Evolutionary conservation across 2,797 vertebrate genomes (phyloP).

Genomic region (Gobio occitaniae): DNA sequence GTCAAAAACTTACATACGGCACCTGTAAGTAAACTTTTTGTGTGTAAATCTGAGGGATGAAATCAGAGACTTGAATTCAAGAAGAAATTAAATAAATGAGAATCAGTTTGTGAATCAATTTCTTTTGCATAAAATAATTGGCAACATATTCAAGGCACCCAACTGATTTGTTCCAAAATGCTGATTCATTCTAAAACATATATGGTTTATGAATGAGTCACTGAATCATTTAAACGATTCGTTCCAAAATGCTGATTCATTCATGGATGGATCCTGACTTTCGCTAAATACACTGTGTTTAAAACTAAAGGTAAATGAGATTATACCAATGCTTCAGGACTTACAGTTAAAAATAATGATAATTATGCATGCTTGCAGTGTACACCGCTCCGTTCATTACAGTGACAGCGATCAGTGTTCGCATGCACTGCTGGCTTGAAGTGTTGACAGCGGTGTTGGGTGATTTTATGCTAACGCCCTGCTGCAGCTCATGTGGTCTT

Average conservation of each 20-base stretch:
- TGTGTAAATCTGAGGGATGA: neutral
- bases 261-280: neutral
- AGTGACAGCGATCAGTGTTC: neutral
- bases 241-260: neutral
- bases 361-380: neutral
- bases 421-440: neutral
- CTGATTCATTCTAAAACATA: neutral
- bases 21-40: neutral
- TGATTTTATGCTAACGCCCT: slow-evolving; percentile 15
- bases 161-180: neutral
- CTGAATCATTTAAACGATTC: neutral
- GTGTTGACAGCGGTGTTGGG: neutral
- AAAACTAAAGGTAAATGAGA: neutral
- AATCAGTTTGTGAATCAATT: neutral
- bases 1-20: too few relatives aligned
- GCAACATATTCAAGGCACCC: neutral
- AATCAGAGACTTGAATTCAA: neutral
- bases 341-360: neutral
- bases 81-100: neutral
- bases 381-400: neutral
- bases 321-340: neutral
- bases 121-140: neutral
- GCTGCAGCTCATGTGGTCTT: neutral
- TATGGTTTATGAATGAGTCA: neutral
- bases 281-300: neutral